Conservation (phyloP, 2,888 invertebrate species). For the Trypoxylon attenuatum region DNA sequence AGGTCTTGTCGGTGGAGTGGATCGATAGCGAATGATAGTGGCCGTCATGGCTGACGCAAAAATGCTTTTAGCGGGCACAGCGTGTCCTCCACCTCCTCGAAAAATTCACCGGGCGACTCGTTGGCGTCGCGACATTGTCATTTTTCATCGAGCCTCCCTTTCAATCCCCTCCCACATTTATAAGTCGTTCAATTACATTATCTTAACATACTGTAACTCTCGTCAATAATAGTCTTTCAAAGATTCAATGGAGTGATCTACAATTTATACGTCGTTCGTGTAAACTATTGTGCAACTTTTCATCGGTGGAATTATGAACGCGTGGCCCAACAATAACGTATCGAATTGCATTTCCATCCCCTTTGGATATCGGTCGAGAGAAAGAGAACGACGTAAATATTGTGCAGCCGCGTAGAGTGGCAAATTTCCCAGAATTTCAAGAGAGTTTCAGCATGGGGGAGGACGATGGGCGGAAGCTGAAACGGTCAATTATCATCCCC, state of each 20-base stretch:
- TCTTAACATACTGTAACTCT: no score
- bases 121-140: slow-evolving; percentile 15
- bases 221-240: no score
- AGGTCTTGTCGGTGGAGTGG: slow-evolving; percentile 68
- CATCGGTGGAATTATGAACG: slow-evolving; percentile 34
- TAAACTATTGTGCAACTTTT: no score
- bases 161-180: no score
- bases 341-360: slow-evolving; percentile 47
- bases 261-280: no score
- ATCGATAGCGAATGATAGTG: slow-evolving; percentile 71
- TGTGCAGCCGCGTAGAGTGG: slow-evolving; percentile 23
- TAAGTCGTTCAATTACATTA: no score
- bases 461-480: slow-evolving; percentile 35
- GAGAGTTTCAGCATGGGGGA: slow-evolving; percentile 38
- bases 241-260: no score
- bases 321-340: slow-evolving; percentile 40
- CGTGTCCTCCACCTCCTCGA: slow-evolving; percentile 54
- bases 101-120: slow-evolving; percentile 28
- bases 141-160: no score
- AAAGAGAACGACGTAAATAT: slow-evolving; percentile 37
- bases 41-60: slow-evolving; percentile 70
- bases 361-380: slow-evolving; percentile 4
- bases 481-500: slow-evolving; percentile 70
- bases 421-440: slow-evolving; percentile 50
- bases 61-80: slow-evolving; percentile 72